Evolutionary conservation across 1,140 invertebrate species (phyloP), one percentile per base, ranked within the genome.

Genomic region (Lineus longissimus): DNA sequence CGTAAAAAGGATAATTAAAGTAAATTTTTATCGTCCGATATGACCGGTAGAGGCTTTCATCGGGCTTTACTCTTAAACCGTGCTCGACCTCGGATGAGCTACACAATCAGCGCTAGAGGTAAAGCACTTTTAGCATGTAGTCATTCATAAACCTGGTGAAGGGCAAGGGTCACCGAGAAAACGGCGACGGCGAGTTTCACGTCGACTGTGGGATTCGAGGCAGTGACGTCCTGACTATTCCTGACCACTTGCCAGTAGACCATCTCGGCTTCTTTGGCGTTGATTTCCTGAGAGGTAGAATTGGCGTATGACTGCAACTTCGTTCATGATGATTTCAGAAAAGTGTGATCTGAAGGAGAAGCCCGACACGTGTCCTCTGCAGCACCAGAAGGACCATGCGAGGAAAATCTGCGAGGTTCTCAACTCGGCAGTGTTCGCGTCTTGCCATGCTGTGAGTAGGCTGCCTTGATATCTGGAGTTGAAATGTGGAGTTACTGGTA

Each of bases 381-480:
- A 19, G 11, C 11, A 19, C 40, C 11, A 13, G 40, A 19, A 43
- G 19, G 40, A 11, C 11, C 11, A 43, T 43, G 15, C 2, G 7
- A 47, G n/a, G 64, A 66, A 6, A 45, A 59, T 27, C 56, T 77
- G 72, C 56, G 59, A 67, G 17, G 45, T 68, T 0, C 40, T 72
- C 11, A 69, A 55, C 36, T 68, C 65, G 25, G 40, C 60, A 13
- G 64, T 64, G 9, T 75, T 77, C 51, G 56, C 47, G 25, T 11
- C 70, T 22, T 75, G 75, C 57, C 69, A 73, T 66, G 23, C 60
- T 30, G 75, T 76, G 61, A 69, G 71, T 66, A n/a, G 0, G 45
- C n/a, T 2, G 9, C 43, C 47, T 25, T 15, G 11, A 23, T 17
- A 19, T 22, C 25, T 56, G 54, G 19, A 13, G 36, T 58, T 58